Percentiles rank a stretch among this genome's conserved stretches.
These are phyloP conservation scores for Galeruca laticollis DNA, from an alignment of 2,888 invertebrate genomes.

Conservation along the genomic window DNA sequence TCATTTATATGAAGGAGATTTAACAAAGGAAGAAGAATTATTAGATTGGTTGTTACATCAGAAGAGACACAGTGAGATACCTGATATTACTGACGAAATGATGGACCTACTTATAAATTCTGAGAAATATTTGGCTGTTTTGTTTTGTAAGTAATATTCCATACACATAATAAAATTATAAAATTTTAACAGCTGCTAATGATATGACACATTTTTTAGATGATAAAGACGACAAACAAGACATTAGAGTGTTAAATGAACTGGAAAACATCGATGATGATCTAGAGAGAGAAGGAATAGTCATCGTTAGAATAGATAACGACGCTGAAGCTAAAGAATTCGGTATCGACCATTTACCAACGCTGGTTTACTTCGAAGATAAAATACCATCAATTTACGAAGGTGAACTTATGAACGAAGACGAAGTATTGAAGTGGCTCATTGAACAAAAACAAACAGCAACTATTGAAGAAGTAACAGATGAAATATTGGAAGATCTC, in stretches of 20 bases:
- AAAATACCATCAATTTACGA: conserved; percentile 92
- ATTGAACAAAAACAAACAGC: conserved; percentile 89
- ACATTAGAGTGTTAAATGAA: conserved; percentile 87
- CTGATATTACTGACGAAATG: conserved; percentile 93
- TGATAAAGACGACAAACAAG: conserved; percentile 91
- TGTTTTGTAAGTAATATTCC: conserved; percentile 86
- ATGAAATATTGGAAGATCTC: conserved; percentile 86
- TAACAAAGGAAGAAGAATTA: conserved; percentile 90
- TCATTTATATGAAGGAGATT: conserved; percentile 75
- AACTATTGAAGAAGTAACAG: conserved; percentile 94
- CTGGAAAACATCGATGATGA: conserved; percentile 94
- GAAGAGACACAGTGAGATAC: conserved; percentile 90
- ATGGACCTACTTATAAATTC: conserved; percentile 89
- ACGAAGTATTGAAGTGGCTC: conserved; percentile 91
- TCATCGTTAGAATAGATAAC: conserved; percentile 91
- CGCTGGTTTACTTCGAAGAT: conserved; percentile 89
- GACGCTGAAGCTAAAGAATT: conserved; percentile 91
- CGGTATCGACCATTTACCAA: conserved; percentile 89
- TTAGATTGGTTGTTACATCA: conserved; percentile 92
- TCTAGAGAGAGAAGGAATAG: conserved; percentile 88
- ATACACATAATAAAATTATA: too few relatives aligned
- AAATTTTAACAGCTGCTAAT: not conserved
- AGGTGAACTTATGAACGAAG: conserved; percentile 91
- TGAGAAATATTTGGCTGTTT: conserved; percentile 85
- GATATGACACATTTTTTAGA: conserved; percentile 68